A percentile compares a stretch with the other conserved stretches of the same genome.
phyloP scores from a whole-genome alignment of 2,113 vertebrate species.

The Cheilinus undulatus region DNA sequence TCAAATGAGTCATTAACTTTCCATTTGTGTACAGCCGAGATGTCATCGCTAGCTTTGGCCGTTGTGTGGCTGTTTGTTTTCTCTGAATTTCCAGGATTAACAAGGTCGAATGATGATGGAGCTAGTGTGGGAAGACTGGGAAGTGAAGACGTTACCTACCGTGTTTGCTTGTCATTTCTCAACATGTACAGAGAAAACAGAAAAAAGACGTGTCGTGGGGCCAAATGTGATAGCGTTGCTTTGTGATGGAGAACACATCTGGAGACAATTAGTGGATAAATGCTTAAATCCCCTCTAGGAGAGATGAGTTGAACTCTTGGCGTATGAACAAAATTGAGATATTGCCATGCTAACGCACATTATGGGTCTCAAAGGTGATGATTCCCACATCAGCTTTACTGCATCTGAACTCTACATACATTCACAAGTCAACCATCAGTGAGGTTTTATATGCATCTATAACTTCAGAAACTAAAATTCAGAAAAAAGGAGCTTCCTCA shows the following conservation, averaged over 20 bases:
- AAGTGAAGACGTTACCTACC: slow-evolving; percentile 47
- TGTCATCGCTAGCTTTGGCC: slow-evolving; percentile 13
- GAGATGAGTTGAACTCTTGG: slow-evolving; percentile 16
- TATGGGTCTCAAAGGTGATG: slow-evolving; percentile 20
- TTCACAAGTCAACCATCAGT: slow-evolving; percentile 42
- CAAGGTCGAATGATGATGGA: slow-evolving; percentile 17
- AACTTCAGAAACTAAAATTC: neutral
- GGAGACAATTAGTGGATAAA: slow-evolving; percentile 58
- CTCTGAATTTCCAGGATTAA: slow-evolving; percentile 67
- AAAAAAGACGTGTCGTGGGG: slow-evolving; percentile 35
- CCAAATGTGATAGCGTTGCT: slow-evolving; percentile 31
- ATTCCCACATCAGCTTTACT: slow-evolving; percentile 20
- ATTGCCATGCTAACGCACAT: slow-evolving; percentile 12
- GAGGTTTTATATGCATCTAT: neutral
- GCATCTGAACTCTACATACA: slow-evolving; percentile 38
- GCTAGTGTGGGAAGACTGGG: slow-evolving; percentile 22
- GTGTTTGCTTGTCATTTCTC: slow-evolving; percentile 69
- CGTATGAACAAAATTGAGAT: slow-evolving; percentile 32
- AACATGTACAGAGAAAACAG: slow-evolving; percentile 50
- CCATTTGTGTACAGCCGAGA: slow-evolving; percentile 40
- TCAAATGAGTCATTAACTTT: slow-evolving; percentile 26
- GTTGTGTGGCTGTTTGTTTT: neutral
- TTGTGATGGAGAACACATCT: slow-evolving; percentile 47
- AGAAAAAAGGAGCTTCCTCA: neutral
- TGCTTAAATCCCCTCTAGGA: slow-evolving; percentile 20